These are phyloP conservation scores for Cryptoblepharus egeriae DNA, from an alignment of 2,797 vertebrate genomes.

Conservation along the genomic window DNA sequence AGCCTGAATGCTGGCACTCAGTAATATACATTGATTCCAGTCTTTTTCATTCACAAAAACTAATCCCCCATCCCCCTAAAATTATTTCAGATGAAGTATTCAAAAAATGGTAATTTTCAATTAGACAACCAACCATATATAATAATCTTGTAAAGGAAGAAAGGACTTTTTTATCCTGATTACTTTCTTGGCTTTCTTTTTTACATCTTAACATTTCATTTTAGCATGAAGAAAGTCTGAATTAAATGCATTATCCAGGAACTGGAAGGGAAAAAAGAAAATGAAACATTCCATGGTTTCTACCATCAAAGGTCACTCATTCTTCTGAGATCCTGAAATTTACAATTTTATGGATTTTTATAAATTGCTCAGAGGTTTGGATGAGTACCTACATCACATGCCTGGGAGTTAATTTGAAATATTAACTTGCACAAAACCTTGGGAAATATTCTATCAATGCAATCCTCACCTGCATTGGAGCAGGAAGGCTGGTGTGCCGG, in stretches of 20 bases:
- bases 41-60: neutral
- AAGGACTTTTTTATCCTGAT: conserved; percentile 31
- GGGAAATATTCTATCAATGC: too few species aligned
- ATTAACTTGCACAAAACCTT: conserved; percentile 20
- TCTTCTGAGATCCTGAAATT: conserved; percentile 65
- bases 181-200: conserved; percentile 4
- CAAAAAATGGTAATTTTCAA: neutral
- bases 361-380: conserved; percentile 56
- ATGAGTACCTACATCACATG: conserved; percentile 38
- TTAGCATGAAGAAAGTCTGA: conserved; percentile 52
- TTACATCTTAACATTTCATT: conserved; percentile 28
- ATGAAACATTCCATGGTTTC: conserved; percentile 51
- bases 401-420: conserved; percentile 37
- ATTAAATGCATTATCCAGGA: conserved; percentile 61
- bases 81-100: neutral
- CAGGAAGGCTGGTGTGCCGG: too few species aligned
- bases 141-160: conserved; percentile 36
- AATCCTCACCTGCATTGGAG: too few species aligned
- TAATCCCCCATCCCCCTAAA: neutral
- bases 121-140: neutral
- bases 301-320: conserved; percentile 66
- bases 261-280: neutral
- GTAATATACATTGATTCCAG: neutral
- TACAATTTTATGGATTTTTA: conserved; percentile 68
- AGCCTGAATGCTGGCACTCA: neutral